Evolutionary conservation across 2,797 vertebrate species (phyloP), one percentile per base, ranked within the genome.

Genomic region (Loris lydekkerianus): DNA sequence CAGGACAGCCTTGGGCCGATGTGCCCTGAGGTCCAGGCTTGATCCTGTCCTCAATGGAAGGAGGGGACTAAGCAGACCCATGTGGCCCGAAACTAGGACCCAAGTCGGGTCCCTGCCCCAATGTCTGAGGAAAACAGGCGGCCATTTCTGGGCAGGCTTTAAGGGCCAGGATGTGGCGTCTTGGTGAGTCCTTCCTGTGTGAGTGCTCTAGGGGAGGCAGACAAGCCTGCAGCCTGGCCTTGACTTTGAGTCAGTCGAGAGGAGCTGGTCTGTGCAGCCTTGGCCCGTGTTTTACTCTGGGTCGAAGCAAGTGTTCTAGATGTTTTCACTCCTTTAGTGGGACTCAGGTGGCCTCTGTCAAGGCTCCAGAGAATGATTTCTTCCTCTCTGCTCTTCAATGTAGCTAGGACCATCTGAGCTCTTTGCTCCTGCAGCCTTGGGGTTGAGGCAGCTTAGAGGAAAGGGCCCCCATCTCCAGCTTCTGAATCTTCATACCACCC

Each of bases 291-390:
- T 93, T 77, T 86, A 73, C 86, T 61, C 61, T 9, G 61, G 96
- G 70, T 72, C 94, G 89, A 70, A 89, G 95, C 96, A 97, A 27
- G 0, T 88, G 61, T 69, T 80, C 96, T 34, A 86, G 72, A 23
- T 65, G 29, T 95, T 96, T 96, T 96, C 63, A 82, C 93, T 94
- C 58, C 78, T 18, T 46, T 29, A 6, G 91, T 95, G 82, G 93
- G 97, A 97, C 80, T 87, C 95, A 69, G 89, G 92, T 56, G 69
- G 80, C 43, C 89, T 97, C 96, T 86, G 56, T 92, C 85, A 69
- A 49, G 92, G 20, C 86, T 85, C 5, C 72, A 37, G 93, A 86
- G 96, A 92, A 96, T 94, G 10, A 20, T 34, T 27, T 58, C 8
- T 4, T 40, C n/a, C 15, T 23, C 18, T 81, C 56, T 83, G 9